A percentile compares a stretch with the other conserved stretches of the same genome.
These are phyloP conservation scores for Cotesia typhae DNA, from an alignment of 1,140 invertebrate genomes.

Conservation along the genomic window DNA sequence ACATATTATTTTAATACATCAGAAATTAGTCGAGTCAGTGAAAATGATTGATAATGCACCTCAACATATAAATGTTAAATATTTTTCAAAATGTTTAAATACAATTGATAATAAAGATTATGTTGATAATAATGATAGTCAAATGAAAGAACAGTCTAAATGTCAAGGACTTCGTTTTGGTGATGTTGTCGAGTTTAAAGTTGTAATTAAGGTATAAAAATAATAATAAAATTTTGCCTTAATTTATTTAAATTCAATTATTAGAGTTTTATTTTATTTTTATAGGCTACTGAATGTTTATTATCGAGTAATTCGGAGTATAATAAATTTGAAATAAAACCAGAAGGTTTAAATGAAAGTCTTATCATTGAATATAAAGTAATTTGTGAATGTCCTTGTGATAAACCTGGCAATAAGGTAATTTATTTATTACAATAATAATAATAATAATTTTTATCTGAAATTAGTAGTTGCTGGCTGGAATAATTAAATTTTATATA, in stretches of 20 bases:
- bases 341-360: slow-evolving; percentile 79
- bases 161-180: slow-evolving; percentile 72
- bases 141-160: slow-evolving; percentile 54
- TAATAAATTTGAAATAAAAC: slow-evolving; percentile 76
- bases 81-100: slow-evolving; percentile 72
- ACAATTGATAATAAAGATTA: not conserved
- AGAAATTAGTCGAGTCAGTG: slow-evolving; percentile 65
- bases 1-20: slow-evolving; percentile 11
- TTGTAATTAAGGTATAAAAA: slow-evolving; percentile 42
- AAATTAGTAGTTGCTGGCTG: slow-evolving; percentile 28
- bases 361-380: slow-evolving; percentile 76
- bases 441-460: not conserved
- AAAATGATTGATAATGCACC: slow-evolving; percentile 69
- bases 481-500: slow-evolving; percentile 6
- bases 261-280: slow-evolving; percentile 3
- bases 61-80: slow-evolving; percentile 70
- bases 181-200: slow-evolving; percentile 64
- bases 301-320: slow-evolving; percentile 68
- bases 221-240: too few relatives aligned
- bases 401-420: slow-evolving; percentile 65
- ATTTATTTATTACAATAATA: not conserved
- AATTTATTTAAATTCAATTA: too few relatives aligned
- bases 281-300: slow-evolving; percentile 67
- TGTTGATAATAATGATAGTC: slow-evolving; percentile 24
- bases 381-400: slow-evolving; percentile 79